Base-by-base conservation (phyloP, 1,140 invertebrate species). In the Adelges cooleyi region DNA sequence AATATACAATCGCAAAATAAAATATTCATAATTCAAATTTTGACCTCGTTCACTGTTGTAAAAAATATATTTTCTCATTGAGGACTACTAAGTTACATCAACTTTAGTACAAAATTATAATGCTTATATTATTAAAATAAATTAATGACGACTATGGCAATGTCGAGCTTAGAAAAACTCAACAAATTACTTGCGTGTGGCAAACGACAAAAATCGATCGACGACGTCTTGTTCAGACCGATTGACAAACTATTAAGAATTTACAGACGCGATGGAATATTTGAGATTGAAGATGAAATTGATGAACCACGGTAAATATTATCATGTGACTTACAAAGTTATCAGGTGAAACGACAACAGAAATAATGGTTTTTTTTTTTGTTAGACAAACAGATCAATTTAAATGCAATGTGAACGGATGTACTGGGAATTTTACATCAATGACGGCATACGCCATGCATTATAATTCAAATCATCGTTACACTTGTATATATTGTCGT, bases 381-480 rank as follows among this genome's bases (percentile, higher is more conserved):
- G 4, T 3, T 17, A 62, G 56, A 18, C 1, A 2, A 33, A 22
- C 13, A 18, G 25, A 48, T 20, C 1, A 8, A 15, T 48, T 62
- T n/a, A n/a, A 8, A 22, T 62, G 56, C 23, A 46, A 48, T 29
- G 56, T 62, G 11, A 33, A 62, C n/a, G 56, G 56, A 18, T 62
- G 56, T 22, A n/a, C 1, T 6, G 9, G 22, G n/a, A n/a, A 0
- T 48, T 62, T 62, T 17, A 48, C 56, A 4, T 62, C 56, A 15
- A 46, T 48, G 25, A 6, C 23, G 2, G 38, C 25, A 25, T 62
- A 62, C 1, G 25, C 44, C n/a, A 46, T 1, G 22, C 56, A 62
- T 62, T 62, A 62, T 9, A 62, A 62, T 46, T 48, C 56, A 20
- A 62, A 46, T 33, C 56, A 62, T 62, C 56, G 56, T 29, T 62